phyloP scores from a whole-genome alignment of 2,888 invertebrate genomes.

The Psylliodes chrysocephalus region DNA sequence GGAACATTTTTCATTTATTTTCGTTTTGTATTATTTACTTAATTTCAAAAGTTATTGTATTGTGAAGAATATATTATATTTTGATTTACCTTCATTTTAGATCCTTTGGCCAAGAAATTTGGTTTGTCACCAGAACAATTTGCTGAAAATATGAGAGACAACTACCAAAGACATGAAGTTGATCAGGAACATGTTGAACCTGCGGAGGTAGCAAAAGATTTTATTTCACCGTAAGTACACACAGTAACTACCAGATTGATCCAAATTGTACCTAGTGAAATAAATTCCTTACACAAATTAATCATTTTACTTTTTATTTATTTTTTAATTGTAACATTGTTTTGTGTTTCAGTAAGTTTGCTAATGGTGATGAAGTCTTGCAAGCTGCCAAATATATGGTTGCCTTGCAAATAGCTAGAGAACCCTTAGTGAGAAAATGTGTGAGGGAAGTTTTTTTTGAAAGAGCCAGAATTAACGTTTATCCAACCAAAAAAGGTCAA shows the following conservation, averaged over 20 bases:
- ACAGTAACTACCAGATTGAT: neutral
- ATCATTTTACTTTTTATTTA: no score
- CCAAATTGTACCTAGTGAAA: no score
- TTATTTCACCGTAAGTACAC: constrained; percentile 67
- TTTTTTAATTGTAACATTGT: no score
- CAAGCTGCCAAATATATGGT: constrained; percentile 95
- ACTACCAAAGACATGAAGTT: constrained; percentile 94
- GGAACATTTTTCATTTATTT: neutral
- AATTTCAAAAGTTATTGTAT: no score
- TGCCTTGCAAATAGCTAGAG: constrained; percentile 90
- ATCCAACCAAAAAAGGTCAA: constrained; percentile 89
- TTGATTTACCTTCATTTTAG: no score
- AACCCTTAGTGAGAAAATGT: constrained; percentile 87
- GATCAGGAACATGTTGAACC: constrained; percentile 92
- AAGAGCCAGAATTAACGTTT: constrained; percentile 82
- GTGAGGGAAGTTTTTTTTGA: constrained; percentile 89
- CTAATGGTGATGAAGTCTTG: constrained; percentile 82
- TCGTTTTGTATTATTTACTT: constrained; percentile 4
- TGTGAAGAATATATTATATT: no score
- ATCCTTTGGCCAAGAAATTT: constrained; percentile 87
- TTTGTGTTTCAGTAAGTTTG: constrained; percentile 68
- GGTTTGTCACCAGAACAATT: constrained; percentile 94
- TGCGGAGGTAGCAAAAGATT: constrained; percentile 82
- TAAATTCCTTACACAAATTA: no score
- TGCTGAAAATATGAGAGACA: constrained; percentile 95